Conservation (phyloP, 2,113 vertebrate species). For the Stomatorhinus ivindoensis region DNA sequence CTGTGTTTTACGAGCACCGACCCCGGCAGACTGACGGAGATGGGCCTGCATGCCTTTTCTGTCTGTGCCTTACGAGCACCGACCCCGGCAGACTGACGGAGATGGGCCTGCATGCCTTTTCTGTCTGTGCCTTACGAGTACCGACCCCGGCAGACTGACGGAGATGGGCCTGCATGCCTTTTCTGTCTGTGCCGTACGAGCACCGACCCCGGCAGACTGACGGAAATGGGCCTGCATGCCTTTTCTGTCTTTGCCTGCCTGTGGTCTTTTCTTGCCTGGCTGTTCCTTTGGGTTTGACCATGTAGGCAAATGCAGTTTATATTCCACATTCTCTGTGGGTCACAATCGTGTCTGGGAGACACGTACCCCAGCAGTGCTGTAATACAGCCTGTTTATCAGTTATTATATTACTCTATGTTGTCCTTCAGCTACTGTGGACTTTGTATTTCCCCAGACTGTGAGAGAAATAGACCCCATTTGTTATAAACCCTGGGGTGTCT, state of each 20-base stretch:
- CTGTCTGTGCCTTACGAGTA: not conserved
- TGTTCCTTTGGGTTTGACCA: not conserved
- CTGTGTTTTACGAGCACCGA: not conserved
- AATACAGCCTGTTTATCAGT: not conserved
- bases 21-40: not conserved
- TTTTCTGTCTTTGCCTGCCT: not conserved
- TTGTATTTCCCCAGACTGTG: not conserved
- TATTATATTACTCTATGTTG: not conserved
- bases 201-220: not conserved
- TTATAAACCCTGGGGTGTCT: not conserved
- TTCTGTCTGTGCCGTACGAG: not conserved
- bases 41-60: not conserved
- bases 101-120: not conserved
- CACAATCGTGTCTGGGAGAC: not conserved
- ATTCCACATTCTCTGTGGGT: not conserved
- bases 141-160: not conserved
- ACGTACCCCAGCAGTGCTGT: not conserved
- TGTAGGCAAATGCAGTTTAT: not conserved
- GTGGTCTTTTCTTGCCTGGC: not conserved
- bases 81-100: not conserved
- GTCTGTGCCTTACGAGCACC: not conserved
- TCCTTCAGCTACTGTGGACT: not conserved
- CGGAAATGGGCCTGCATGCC: not conserved
- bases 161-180: constrained; percentile 26
- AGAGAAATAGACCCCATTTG: not conserved